phyloP scores from a whole-genome alignment of 2,113 vertebrate genomes.

The Willisornis vidua region DNA sequence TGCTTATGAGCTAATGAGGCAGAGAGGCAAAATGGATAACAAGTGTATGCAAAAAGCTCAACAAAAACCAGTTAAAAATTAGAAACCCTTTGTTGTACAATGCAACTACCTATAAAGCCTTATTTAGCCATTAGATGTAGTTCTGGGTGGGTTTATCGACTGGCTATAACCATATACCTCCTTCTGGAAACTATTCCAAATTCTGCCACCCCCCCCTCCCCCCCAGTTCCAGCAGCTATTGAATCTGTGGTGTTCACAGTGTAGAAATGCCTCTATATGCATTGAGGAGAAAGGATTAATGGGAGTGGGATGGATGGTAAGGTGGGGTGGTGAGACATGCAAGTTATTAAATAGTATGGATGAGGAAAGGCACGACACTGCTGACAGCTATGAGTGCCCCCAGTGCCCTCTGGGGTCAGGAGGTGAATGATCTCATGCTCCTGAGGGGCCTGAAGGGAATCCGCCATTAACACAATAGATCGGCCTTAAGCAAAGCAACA shows the following conservation, averaged over 20 bases:
- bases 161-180: background rate
- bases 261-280: background rate
- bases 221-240: background rate
- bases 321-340: background rate
- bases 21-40: background rate
- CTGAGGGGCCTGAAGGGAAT: constrained; percentile 8
- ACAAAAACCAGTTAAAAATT: background rate
- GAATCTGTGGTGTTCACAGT: rapidly evolving
- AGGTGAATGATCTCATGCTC: constrained; percentile 11
- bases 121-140: background rate
- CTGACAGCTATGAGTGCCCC: background rate
- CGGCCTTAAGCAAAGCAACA: background rate
- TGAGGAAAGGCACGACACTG: background rate
- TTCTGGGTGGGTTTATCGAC: background rate
- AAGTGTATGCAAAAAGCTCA: background rate
- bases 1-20: constrained; percentile 8
- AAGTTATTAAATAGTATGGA: background rate
- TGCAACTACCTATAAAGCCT: background rate
- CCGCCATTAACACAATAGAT: constrained; percentile 22
- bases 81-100: background rate
- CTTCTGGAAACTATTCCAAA: background rate
- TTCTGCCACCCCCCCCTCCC: background rate
- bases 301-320: background rate
- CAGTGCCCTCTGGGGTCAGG: background rate
- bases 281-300: background rate